Evolutionary conservation across 1,140 invertebrate species (phyloP).

Genomic region (Cydia pomonella): DNA sequence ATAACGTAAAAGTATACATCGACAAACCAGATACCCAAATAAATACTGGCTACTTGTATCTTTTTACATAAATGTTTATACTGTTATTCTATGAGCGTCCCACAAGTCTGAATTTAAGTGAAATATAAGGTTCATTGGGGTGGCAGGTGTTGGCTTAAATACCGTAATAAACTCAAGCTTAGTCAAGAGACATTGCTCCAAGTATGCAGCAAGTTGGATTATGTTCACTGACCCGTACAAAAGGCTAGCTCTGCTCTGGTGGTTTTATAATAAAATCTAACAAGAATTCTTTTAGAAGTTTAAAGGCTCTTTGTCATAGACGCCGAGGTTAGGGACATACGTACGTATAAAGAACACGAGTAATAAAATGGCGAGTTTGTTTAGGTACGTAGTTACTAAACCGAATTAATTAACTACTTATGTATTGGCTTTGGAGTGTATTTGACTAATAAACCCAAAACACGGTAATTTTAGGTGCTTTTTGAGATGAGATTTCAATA

Average conservation of each 20-base stretch:
- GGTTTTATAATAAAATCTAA: conserved; percentile 2
- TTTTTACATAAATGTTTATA: neutral
- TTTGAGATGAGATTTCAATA: too few species aligned
- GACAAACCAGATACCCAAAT: neutral
- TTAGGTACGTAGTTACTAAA: too few species aligned
- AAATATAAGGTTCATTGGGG: conserved; percentile 19
- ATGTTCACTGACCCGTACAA: neutral
- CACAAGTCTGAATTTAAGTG: neutral
- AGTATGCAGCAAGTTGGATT: conserved; percentile 12
- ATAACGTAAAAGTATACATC: too few species aligned
- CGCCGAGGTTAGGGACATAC: neutral
- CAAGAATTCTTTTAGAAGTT: conserved; percentile 9
- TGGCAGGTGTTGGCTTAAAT: conserved; percentile 23
- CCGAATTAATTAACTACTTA: too few species aligned
- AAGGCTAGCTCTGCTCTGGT: conserved; percentile 2
- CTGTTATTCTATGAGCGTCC: neutral
- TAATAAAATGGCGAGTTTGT: too few species aligned
- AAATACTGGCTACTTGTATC: neutral
- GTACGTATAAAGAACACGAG: neutral
- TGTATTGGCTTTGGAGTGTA: too few species aligned
- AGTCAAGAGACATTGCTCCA: neutral
- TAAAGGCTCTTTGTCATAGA: conserved; percentile 1
- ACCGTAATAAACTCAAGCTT: conserved; percentile 24
- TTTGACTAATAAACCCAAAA: too few species aligned
- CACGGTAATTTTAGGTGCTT: too few species aligned